phyloP scores from a whole-genome alignment of 1,140 invertebrate species.

The Aphidius ervi region DNA sequence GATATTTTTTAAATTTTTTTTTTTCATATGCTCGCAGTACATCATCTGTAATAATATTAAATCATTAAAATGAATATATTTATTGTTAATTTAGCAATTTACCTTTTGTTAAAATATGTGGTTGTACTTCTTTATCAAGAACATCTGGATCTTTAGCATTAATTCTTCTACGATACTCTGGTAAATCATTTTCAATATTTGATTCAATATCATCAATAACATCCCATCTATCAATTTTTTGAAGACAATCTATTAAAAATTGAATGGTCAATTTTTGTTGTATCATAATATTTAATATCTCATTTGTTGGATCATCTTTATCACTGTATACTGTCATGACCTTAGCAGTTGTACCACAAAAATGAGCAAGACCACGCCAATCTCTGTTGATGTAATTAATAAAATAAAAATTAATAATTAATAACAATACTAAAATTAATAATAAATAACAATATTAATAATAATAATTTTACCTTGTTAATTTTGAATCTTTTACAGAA shows the following conservation, averaged over 20 bases:
- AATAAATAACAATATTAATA: constrained; percentile 16
- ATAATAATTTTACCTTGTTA: constrained; percentile 49
- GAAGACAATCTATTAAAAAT: constrained; percentile 53
- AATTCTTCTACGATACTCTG: constrained; percentile 35
- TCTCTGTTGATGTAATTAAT: constrained; percentile 53
- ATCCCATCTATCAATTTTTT: constrained; percentile 64
- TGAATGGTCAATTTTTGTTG: constrained; percentile 49
- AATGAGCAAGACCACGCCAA: constrained; percentile 63
- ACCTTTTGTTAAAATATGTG: constrained; percentile 41
- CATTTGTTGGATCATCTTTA: constrained; percentile 52
- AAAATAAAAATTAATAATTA: no score
- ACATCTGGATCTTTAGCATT: constrained; percentile 28
- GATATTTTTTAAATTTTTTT: no score
- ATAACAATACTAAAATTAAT: background rate
- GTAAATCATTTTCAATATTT: constrained; percentile 53
- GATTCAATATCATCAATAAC: constrained; percentile 58
- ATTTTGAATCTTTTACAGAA: constrained; percentile 51
- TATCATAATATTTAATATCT: constrained; percentile 54
- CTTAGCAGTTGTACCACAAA: constrained; percentile 52
- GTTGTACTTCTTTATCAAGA: constrained; percentile 31
- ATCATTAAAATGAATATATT: background rate
- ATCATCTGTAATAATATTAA: constrained; percentile 2
- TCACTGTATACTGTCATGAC: constrained; percentile 48
- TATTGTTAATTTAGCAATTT: constrained; percentile 18
- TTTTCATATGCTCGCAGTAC: no score